phyloP scores from a whole-genome alignment of 1,140 invertebrate genomes.

The Anadara kagoshimensis region DNA sequence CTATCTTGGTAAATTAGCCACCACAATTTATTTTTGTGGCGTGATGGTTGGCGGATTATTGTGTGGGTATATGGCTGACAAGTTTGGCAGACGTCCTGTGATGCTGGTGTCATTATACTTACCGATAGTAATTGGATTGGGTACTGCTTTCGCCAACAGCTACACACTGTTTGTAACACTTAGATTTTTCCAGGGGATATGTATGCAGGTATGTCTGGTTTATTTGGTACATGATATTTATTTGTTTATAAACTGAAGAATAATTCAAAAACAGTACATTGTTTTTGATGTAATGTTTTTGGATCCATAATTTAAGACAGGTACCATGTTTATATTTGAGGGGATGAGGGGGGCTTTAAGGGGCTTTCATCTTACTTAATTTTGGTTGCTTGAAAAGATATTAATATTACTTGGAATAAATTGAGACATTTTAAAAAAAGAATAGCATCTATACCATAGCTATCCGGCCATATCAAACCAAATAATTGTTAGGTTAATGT shows the following conservation, averaged over 20 bases:
- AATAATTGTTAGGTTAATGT: too few species aligned
- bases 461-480: too few species aligned
- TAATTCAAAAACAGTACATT: too few species aligned
- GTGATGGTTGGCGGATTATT: conserved; percentile 88
- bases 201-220: conserved; percentile 70
- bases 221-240: conserved; percentile 75
- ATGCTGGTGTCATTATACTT: conserved; percentile 76
- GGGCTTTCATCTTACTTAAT: too few species aligned
- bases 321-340: conserved; percentile 82
- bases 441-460: too few species aligned
- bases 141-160: conserved; percentile 70
- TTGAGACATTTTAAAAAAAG: too few species aligned
- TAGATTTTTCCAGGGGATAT: conserved; percentile 59
- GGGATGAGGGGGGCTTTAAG: conserved; percentile 86
- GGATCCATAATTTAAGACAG: not conserved
- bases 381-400: too few species aligned
- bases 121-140: conserved; percentile 75
- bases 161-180: conserved; percentile 54
- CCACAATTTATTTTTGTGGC: conserved; percentile 84
- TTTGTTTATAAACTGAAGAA: too few species aligned
- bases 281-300: conserved; percentile 70
- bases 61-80: conserved; percentile 80
- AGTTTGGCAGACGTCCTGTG: conserved; percentile 82
- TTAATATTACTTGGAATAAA: too few species aligned
- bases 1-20: conserved; percentile 83